Conservation (phyloP, 2,888 invertebrate genomes). For the Drosophila rellima region DNA sequence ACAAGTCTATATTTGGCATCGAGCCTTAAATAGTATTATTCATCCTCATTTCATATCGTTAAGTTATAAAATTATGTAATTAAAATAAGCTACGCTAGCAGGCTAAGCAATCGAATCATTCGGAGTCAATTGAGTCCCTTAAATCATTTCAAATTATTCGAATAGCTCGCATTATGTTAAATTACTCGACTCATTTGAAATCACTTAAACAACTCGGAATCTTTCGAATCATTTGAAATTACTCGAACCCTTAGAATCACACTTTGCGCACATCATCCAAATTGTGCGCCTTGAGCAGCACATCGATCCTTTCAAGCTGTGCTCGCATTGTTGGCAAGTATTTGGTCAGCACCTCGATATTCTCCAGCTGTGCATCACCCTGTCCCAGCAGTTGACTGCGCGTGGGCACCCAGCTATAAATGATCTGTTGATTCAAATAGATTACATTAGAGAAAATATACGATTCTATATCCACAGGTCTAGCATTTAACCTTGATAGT, state of each 20-base stretch:
- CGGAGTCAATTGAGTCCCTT: neutral
- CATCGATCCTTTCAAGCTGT: conserved; percentile 88
- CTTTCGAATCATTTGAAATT: neutral
- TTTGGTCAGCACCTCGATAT: conserved; percentile 85
- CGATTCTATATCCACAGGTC: neutral
- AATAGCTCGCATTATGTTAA: neutral
- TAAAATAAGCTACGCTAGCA: conserved; percentile 43
- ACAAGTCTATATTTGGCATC: conserved; percentile 5
- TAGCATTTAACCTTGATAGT: conserved; percentile 88
- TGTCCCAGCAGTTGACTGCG: conserved; percentile 87
- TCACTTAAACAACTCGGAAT: neutral
- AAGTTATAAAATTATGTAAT: conserved; percentile 16
- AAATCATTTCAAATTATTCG: neutral
- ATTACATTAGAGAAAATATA: neutral
- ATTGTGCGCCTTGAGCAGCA: conserved; percentile 87
- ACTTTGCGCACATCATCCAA: conserved; percentile 86
- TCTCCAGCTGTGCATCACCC: conserved; percentile 84
- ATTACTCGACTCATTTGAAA: neutral
- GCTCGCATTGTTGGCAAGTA: conserved; percentile 87
- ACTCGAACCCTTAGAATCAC: conserved; percentile 52
- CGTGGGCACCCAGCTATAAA: conserved; percentile 89
- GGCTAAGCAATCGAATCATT: conserved; percentile 16
- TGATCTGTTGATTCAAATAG: conserved; percentile 86
- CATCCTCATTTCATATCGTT: conserved; percentile 8
- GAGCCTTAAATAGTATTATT: conserved; percentile 4